Evolutionary conservation across 2,797 vertebrate genomes (phyloP), one percentile per base, ranked within the genome.

Genomic region (Macropodus opercularis): DNA sequence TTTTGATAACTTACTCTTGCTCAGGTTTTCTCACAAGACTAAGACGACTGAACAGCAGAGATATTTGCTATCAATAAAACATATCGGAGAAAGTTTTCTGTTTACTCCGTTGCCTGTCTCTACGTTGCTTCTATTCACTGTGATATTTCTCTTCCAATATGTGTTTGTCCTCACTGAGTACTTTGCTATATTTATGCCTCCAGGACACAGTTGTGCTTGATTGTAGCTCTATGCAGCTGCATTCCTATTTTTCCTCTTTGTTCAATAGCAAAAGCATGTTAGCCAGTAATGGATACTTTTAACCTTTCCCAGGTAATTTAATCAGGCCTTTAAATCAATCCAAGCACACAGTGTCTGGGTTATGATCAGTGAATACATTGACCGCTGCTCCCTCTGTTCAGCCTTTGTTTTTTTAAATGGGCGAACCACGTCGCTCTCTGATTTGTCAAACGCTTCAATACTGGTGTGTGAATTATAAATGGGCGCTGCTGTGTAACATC

Each of bases 221-320:
- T 77, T 80, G 76, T 74, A 76, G 46, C 77, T 78, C 57, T 69
- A 29, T 54, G 64, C 57, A 34, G 72, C 78, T 77, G 41, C 78
- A 59, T 79, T 87, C 62, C 80, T 65, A 55, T 12, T 65, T 74
- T 69, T 63, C 57, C 63, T 32, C 69, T 51, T 44, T 81, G 85
- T 84, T 86, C 79, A 79, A 87, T 83, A 84, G 77, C 72, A 86
- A 87, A 88, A 81, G 74, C 83, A 86, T 80, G 87, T 89, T 82
- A 85, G 70, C 22, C 32, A 3, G 79, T 88, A 90, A 90, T 87
- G 70, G 78, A 91, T 87, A 85, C 77, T 86, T 91, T 87, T 90
- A 92, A 91, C 89, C 87, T 92, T 91, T 90, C 77, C 78, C 78
- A 80, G 77, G 87, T 92, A 90, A 91, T 92, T 90, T 80, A 71